Conservation (phyloP, 2,797 vertebrate species). For the Coregonus ussuriensis region DNA sequence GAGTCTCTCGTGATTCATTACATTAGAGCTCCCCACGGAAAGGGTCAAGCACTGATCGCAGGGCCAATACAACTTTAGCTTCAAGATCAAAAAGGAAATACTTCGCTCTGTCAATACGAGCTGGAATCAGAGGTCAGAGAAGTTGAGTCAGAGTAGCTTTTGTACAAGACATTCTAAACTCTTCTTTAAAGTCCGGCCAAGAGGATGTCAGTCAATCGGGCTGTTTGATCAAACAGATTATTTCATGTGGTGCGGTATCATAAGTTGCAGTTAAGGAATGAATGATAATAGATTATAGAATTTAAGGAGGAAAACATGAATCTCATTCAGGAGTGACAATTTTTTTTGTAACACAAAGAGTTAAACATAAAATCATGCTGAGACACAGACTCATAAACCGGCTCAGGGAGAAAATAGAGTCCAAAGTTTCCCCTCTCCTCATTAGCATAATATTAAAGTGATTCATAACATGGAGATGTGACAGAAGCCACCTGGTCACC, state of each 20-base stretch:
- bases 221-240: conserved; percentile 11
- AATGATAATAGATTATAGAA: conserved; percentile 35
- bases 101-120: conserved; percentile 31
- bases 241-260: conserved; percentile 13
- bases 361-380: conserved; percentile 31
- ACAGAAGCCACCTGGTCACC: conserved; percentile 22
- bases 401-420: not conserved
- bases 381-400: not conserved
- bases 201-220: conserved; percentile 4
- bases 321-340: conserved; percentile 46
- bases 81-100: conserved; percentile 38
- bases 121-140: not conserved
- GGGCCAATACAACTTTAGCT: conserved; percentile 25
- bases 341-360: conserved; percentile 34
- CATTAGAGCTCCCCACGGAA: conserved; percentile 46
- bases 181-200: not conserved
- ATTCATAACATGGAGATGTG: conserved; percentile 24
- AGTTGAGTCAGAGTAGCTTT: not conserved
- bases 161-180: not conserved
- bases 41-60: conserved; percentile 43
- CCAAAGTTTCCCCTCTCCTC: conserved; percentile 9
- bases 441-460: conserved; percentile 34
- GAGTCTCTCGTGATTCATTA: conserved; percentile 42
- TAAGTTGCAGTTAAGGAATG: conserved; percentile 21
- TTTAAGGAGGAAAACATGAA: conserved; percentile 27